These are phyloP conservation scores for Nesidiocoris tenuis DNA, from an alignment of 2,888 invertebrate species.

Conservation along the genomic window DNA sequence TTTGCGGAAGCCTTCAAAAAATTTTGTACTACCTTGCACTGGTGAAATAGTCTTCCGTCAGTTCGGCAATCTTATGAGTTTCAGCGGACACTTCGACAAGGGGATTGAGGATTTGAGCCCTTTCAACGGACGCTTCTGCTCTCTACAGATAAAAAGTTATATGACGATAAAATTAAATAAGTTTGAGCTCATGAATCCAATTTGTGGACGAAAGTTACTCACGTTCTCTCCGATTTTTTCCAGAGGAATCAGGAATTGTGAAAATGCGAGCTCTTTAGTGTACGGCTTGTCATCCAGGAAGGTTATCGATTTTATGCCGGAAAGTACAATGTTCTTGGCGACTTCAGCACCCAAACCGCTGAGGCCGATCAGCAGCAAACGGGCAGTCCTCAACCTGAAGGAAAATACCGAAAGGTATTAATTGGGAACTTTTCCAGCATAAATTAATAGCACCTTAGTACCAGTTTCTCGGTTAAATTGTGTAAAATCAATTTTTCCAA, in stretches of 20 bases:
- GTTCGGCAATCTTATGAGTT: constrained; percentile 12
- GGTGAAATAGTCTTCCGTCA: constrained; percentile 27
- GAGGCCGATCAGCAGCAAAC: constrained; percentile 82
- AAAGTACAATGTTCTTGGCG: constrained; percentile 90
- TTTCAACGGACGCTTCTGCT: constrained; percentile 75
- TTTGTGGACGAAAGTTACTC: constrained; percentile 49
- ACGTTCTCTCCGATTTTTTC: constrained; percentile 76
- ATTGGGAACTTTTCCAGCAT: too few relatives aligned
- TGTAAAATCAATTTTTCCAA: too few relatives aligned
- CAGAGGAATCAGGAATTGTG: constrained; percentile 80
- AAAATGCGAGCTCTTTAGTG: constrained; percentile 69
- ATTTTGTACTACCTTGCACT: constrained; percentile 27
- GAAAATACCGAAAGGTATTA: too few relatives aligned
- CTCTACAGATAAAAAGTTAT: constrained; percentile 59
- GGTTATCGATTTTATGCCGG: constrained; percentile 87
- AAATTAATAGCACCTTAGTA: too few relatives aligned
- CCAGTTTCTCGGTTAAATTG: too few relatives aligned
- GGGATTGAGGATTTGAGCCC: constrained; percentile 85
- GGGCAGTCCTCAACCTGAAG: constrained; percentile 74
- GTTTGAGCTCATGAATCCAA: too few relatives aligned
- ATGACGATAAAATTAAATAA: not conserved
- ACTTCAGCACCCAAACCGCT: constrained; percentile 92
- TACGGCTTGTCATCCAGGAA: constrained; percentile 76
- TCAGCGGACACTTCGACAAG: constrained; percentile 77
- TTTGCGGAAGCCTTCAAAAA: too few relatives aligned